Conservation (phyloP, 2,797 vertebrate genomes). For the Malacoctenus gilli region DNA sequence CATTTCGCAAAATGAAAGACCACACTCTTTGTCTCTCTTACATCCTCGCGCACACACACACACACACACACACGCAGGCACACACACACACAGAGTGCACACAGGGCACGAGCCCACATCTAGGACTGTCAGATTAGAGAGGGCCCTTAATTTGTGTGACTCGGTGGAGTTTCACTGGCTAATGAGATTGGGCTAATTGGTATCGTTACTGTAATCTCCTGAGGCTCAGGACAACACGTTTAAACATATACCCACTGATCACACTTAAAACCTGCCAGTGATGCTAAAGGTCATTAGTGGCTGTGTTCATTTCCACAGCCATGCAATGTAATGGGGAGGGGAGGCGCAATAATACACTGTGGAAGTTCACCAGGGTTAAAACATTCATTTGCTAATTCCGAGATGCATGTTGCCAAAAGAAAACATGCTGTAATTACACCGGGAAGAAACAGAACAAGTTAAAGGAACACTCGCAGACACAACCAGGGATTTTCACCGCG, state of each 20-base stretch:
- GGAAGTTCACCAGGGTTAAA: constrained; percentile 78
- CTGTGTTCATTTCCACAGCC: constrained; percentile 73
- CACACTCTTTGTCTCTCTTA: constrained; percentile 56
- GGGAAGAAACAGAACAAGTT: constrained; percentile 67
- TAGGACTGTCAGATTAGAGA: constrained; percentile 76
- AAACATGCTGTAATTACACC: constrained; percentile 81
- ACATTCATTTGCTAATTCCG: constrained; percentile 82
- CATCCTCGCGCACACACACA: constrained; percentile 14
- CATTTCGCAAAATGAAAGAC: constrained; percentile 56
- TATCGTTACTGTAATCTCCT: constrained; percentile 84
- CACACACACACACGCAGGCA: constrained; percentile 40
- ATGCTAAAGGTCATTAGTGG: constrained; percentile 82
- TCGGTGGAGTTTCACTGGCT: constrained; percentile 77
- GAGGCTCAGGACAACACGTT: constrained; percentile 78
- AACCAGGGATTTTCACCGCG: constrained; percentile 54
- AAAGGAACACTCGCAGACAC: constrained; percentile 67
- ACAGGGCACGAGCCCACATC: constrained; percentile 54
- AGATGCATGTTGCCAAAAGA: constrained; percentile 79
- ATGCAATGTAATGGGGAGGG: constrained; percentile 67
- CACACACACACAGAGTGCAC: constrained; percentile 39
- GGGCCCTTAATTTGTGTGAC: constrained; percentile 77
- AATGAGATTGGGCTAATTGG: constrained; percentile 87
- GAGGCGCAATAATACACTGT: constrained; percentile 60
- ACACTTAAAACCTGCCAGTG: constrained; percentile 79
- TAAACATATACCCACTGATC: constrained; percentile 79